Evolutionary conservation across 2,888 invertebrate species (phyloP).

Genomic region (Priocnemis perturbator): DNA sequence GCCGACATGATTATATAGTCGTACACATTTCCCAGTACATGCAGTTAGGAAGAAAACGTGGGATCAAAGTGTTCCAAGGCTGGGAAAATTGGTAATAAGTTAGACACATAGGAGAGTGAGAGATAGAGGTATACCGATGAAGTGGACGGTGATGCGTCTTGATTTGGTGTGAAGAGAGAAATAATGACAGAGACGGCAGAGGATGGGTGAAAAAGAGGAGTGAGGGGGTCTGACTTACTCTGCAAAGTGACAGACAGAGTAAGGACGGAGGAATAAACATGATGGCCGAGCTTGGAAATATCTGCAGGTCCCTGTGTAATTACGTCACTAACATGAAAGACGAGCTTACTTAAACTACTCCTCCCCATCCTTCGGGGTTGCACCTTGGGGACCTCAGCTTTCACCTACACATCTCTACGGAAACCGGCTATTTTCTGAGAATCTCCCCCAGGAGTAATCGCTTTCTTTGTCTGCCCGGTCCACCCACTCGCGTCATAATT

Average conservation of each 20-base stretch:
- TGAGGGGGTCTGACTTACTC: background rate
- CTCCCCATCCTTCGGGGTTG: background rate
- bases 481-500: constrained; percentile 17
- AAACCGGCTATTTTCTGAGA: background rate
- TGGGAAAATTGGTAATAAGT: background rate
- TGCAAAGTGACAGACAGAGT: background rate
- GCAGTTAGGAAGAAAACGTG: background rate
- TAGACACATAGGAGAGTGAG: background rate
- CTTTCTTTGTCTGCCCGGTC: constrained; percentile 4
- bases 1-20: no score
- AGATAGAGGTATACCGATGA: no score
- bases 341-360: constrained; percentile 17
- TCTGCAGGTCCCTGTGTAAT: constrained; percentile 4
- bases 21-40: no score
- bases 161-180: no score
- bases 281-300: constrained; percentile 12
- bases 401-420: constrained; percentile 5
- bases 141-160: no score
- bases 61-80: background rate
- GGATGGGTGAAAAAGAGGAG: background rate
- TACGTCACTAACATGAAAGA: constrained; percentile 13
- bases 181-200: no score
- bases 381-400: constrained; percentile 2
- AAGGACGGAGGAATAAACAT: constrained; percentile 1
- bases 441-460: constrained; percentile 15